Evolutionary conservation across 2,113 vertebrate species (phyloP), one percentile per base, ranked within the genome.

Genomic region (Oncorhynchus clarkii): DNA sequence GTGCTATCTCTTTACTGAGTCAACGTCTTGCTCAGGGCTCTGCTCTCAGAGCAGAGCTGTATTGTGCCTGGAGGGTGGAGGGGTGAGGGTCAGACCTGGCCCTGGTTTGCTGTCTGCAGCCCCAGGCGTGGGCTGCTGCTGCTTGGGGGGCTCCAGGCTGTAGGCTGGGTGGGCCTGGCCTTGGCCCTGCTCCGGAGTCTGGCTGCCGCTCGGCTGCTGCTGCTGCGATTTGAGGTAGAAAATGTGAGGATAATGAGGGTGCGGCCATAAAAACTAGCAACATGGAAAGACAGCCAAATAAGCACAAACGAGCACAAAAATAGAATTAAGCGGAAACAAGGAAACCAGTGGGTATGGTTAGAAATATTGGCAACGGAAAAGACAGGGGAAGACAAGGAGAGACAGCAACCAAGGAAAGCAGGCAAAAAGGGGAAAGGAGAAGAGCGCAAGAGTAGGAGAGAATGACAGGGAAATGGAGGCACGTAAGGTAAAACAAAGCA

Each of bases 191-290:
- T 98, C 97, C 0, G 18, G 59, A 22, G 59, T 62, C n/a, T 62
- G 59, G 59, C 95, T 85, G 87, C 89, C 89, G 4, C 86, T 14
- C 34, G 71, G 86, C 87, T 94, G 94, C 95, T 45, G 39, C 39
- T 98, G 96, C 95, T 94, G 95, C 78, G 91, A 90, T 94, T 89
- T 88, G 91, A 96, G 95, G 95, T 90, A 96, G 91, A 97, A 93
- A 94, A 95, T 91, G 94, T 92, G 89, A 93, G 91, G 92, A 95
- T 90, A 92, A 90, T 90, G 85, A 89, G 89, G 86, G 73, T 90
- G 93, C 34, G 89, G 89, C 94, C 88, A 91, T 48, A 92, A 92
- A 90, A 93, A 93, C 91, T 91, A 92, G 90, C 91, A 91, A 92
- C 86, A 91, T 80, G 92, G 80, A 88, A 83, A 87, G 77, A 85